Evolutionary conservation across 1,140 invertebrate species (phyloP).

Genomic region (Hyles euphorbiae): DNA sequence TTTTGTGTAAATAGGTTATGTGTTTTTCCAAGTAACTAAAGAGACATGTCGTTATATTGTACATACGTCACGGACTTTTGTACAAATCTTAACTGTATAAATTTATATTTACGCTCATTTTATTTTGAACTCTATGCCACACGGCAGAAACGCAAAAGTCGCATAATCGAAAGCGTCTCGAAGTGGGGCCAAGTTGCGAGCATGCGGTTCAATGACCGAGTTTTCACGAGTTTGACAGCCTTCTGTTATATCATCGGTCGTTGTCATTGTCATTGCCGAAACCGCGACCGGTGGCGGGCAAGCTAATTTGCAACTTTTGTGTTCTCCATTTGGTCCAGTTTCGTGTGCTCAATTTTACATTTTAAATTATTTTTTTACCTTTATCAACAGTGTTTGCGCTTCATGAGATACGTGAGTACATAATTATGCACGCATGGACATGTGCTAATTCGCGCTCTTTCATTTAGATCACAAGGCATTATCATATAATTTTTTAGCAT

Average conservation of each 20-base stretch:
- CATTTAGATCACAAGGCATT: constrained; percentile 4
- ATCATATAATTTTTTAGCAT: neutral
- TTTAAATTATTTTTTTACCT: constrained; percentile 28
- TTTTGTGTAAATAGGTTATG: neutral
- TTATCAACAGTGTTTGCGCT: constrained; percentile 40
- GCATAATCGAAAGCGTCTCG: constrained; percentile 55
- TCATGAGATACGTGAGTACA: constrained; percentile 24
- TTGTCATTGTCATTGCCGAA: constrained; percentile 76
- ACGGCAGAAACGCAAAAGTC: constrained; percentile 54
- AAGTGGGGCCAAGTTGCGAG: constrained; percentile 36
- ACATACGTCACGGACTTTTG: constrained; percentile 39
- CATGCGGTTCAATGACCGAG: constrained; percentile 73
- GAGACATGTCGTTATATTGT: constrained; percentile 14
- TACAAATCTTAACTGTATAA: constrained; percentile 51
- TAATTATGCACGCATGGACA: constrained; percentile 12
- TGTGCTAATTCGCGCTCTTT: constrained; percentile 3
- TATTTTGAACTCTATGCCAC: constrained; percentile 51
- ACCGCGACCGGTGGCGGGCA: constrained; percentile 35
- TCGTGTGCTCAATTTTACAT: constrained; percentile 30
- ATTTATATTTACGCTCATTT: constrained; percentile 26
- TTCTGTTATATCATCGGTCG: constrained; percentile 75
- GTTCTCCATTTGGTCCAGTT: constrained; percentile 38
- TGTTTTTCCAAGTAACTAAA: constrained; percentile 3
- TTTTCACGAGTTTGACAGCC: constrained; percentile 76
- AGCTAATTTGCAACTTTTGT: constrained; percentile 54